Conservation (phyloP, 2,888 invertebrate species). For the Argynnis bischoffii region DNA sequence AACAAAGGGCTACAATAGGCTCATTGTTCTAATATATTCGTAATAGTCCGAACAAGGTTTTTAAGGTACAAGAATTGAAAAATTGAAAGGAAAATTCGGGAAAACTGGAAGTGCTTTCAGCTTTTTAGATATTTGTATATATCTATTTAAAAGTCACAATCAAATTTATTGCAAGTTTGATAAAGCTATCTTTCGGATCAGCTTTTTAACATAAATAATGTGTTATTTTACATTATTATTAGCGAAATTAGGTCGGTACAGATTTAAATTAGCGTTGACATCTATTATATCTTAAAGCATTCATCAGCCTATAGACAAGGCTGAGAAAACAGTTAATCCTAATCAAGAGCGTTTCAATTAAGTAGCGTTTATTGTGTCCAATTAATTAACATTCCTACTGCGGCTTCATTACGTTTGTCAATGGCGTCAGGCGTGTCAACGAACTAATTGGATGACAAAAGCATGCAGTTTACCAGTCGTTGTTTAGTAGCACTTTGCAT, state of each 20-base stretch:
- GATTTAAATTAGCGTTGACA: background rate
- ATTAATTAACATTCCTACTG: constrained; percentile 38
- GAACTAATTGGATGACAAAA: constrained; percentile 39
- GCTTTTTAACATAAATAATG: no score
- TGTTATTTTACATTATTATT: background rate
- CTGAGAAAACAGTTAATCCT: constrained; percentile 32
- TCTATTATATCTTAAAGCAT: background rate
- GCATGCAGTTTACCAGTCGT: constrained; percentile 20
- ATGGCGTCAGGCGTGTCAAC: constrained; percentile 34
- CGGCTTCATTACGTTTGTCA: constrained; percentile 31
- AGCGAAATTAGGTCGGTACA: background rate
- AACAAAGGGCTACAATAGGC: no score
- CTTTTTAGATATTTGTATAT: no score
- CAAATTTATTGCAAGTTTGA: no score
- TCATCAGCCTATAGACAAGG: constrained; percentile 21
- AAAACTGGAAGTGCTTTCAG: no score
- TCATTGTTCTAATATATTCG: no score
- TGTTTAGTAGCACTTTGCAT: constrained; percentile 19
- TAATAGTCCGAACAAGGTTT: no score
- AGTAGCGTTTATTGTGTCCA: constrained; percentile 29
- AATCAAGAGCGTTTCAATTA: constrained; percentile 32
- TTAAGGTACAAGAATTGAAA: no score
- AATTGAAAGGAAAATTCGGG: no score
- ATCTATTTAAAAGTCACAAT: no score
- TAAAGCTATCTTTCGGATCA: no score